phyloP scores from a whole-genome alignment of 2,888 invertebrate genomes.

The Pammene fasciana region DNA sequence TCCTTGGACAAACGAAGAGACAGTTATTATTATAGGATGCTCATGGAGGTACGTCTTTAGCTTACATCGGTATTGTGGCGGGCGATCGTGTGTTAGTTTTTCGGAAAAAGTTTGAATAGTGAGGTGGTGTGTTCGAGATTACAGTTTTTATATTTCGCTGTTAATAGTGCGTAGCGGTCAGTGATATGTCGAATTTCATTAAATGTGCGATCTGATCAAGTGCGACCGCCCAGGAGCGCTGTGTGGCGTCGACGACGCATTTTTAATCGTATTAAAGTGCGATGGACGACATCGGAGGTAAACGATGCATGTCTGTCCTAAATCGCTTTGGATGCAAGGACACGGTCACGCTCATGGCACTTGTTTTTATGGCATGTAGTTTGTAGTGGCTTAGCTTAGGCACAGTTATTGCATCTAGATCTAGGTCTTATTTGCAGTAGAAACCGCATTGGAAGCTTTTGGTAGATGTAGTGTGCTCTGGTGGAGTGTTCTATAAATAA shows the following conservation, averaged over 20 bases:
- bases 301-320: conserved; percentile 66
- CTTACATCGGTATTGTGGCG: conserved; percentile 68
- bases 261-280: conserved; percentile 64
- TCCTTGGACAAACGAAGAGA: conserved; percentile 80
- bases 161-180: conserved; percentile 62
- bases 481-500: conserved; percentile 76
- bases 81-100: conserved; percentile 63
- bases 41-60: conserved; percentile 81
- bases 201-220: conserved; percentile 71
- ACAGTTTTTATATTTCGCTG: conserved; percentile 34
- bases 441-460: conserved; percentile 50
- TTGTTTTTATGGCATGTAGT: conserved; percentile 39
- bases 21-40: conserved; percentile 82
- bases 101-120: conserved; percentile 57
- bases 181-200: conserved; percentile 70
- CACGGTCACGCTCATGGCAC: conserved; percentile 39
- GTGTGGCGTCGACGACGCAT: conserved; percentile 68
- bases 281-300: conserved; percentile 81
- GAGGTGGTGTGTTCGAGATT: conserved; percentile 62
- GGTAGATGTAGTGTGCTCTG: conserved; percentile 59
- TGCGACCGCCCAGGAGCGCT: conserved; percentile 65
- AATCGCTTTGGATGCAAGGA: conserved; percentile 44
- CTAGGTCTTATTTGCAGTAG: conserved; percentile 43
- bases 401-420: conserved; percentile 41
- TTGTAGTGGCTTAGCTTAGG: conserved; percentile 47